Percentiles rank a stretch among this genome's conserved stretches.
Conservation (phyloP, 2,797 vertebrate genomes). For the Uromys caudimaculatus region DNA sequence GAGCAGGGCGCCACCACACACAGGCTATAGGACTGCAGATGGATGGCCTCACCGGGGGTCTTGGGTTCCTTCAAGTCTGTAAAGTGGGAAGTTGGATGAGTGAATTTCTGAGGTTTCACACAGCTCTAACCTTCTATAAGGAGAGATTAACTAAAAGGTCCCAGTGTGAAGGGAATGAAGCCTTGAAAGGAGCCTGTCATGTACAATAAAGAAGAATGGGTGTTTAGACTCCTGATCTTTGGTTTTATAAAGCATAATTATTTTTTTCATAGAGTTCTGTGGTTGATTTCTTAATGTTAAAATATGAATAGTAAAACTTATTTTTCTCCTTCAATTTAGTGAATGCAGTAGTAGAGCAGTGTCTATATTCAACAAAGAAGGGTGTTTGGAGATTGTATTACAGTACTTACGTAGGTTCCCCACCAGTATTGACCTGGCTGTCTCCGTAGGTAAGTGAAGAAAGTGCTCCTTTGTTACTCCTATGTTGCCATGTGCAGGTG, state of each 20-base stretch:
- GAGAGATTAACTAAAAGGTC: background rate
- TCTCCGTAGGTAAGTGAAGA: constrained; percentile 93
- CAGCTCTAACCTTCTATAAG: background rate
- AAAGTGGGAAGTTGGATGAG: background rate
- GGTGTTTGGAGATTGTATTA: constrained; percentile 93
- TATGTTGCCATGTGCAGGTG: constrained; percentile 16
- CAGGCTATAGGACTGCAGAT: background rate
- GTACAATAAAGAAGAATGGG: background rate
- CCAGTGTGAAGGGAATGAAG: background rate
- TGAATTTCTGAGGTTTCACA: background rate
- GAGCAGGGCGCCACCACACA: background rate
- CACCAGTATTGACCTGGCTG: constrained; percentile 93
- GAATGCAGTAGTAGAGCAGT: constrained; percentile 95
- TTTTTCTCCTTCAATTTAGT: constrained; percentile 86
- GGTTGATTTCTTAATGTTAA: constrained; percentile 71
- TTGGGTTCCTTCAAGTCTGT: background rate
- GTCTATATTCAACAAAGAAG: constrained; percentile 94
- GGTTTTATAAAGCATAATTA: constrained; percentile 38
- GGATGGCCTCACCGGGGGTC: background rate
- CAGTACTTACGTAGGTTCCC: constrained; percentile 93
- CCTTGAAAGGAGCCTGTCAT: background rate
- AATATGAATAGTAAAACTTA: constrained; percentile 75
- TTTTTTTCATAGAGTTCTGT: constrained; percentile 49
- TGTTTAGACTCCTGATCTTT: background rate
- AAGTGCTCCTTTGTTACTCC: constrained; percentile 51